phyloP scores from a whole-genome alignment of 2,113 vertebrate species.

The Acanthisitta chloris region DNA sequence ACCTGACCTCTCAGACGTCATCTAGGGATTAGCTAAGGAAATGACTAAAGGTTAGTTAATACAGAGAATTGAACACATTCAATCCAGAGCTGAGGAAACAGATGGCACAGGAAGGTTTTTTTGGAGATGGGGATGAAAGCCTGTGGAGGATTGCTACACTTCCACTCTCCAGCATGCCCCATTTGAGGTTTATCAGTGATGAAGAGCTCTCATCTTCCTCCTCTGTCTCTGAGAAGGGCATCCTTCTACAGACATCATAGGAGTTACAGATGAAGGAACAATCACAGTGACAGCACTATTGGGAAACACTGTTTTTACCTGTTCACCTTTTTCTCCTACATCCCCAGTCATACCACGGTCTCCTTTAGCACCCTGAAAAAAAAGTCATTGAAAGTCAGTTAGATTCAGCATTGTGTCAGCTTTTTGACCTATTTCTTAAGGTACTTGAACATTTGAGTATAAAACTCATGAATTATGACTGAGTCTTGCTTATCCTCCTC shows the following conservation, averaged over 20 bases:
- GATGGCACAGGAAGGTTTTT: neutral
- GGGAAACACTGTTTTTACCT: conserved; percentile 70
- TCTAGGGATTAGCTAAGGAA: neutral
- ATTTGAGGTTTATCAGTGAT: neutral
- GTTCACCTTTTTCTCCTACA: conserved; percentile 87
- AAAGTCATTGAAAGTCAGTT: neutral
- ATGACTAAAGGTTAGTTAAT: neutral
- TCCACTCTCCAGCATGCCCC: neutral
- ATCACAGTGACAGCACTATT: neutral
- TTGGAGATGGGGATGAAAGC: neutral
- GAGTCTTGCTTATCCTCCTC: neutral
- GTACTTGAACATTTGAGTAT: neutral
- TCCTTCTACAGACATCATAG: neutral
- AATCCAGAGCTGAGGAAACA: neutral
- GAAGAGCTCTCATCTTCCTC: neutral
- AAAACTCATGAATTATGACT: neutral
- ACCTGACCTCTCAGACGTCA: neutral
- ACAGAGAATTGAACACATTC: neutral
- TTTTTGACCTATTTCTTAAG: conserved; percentile 2
- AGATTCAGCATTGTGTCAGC: neutral
- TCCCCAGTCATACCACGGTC: conserved; percentile 80
- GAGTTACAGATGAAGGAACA: neutral
- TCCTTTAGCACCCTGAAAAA: conserved; percentile 84
- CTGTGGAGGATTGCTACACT: neutral
- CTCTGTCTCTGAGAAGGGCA: neutral